Conservation (phyloP, 2,797 vertebrate genomes). For the Phoeniculus purpureus region DNA sequence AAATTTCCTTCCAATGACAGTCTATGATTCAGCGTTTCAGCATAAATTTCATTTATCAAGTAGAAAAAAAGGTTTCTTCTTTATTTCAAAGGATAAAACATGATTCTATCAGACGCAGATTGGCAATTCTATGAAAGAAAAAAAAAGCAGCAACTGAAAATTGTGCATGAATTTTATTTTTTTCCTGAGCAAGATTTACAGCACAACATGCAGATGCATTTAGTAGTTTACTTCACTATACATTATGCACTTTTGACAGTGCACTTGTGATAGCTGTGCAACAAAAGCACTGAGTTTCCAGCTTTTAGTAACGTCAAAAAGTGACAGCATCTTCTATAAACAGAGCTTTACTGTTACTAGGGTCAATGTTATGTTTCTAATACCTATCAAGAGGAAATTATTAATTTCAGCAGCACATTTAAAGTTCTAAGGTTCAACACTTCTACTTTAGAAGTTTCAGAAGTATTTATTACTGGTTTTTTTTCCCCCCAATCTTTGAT, state of each 20-base stretch:
- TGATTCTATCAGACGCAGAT: neutral
- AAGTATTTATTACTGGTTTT: neutral
- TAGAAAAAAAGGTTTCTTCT: neutral
- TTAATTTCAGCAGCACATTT: conserved; percentile 19
- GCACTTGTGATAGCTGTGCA: conserved; percentile 52
- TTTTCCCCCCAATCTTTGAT: neutral
- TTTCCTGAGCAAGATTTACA: conserved; percentile 54
- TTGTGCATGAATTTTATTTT: conserved; percentile 67
- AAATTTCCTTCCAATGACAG: neutral
- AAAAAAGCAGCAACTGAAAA: neutral
- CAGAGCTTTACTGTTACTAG: conserved; percentile 4
- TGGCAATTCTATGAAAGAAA: neutral
- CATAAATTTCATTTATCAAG: neutral
- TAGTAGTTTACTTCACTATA: conserved; percentile 70
- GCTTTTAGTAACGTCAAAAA: conserved; percentile 1
- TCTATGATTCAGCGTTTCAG: neutral
- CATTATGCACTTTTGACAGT: conserved; percentile 49
- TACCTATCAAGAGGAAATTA: neutral
- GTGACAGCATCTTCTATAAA: conserved; percentile 15
- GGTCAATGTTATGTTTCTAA: neutral
- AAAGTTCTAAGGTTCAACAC: neutral
- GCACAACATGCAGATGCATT: conserved; percentile 65
- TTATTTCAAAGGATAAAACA: neutral
- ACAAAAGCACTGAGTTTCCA: conserved; percentile 45
- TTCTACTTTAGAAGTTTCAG: neutral